Percentiles rank a stretch among this genome's conserved stretches.
Conservation (phyloP, 2,113 vertebrate species). For the Triplophysa rosa region DNA sequence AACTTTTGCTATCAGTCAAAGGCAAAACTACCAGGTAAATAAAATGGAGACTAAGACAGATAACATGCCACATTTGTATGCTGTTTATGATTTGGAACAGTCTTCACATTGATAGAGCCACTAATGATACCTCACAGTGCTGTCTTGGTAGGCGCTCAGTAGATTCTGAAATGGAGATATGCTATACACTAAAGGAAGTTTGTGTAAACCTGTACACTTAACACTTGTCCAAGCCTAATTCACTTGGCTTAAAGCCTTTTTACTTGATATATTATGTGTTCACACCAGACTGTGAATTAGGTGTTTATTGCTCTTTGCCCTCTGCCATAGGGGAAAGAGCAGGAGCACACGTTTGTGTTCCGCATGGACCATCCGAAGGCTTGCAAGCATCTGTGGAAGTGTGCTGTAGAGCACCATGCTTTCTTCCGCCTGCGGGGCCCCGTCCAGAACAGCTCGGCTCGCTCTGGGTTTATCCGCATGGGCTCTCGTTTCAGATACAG, state of each 20-base stretch:
- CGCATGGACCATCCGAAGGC: constrained; percentile 97
- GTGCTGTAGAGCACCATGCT: constrained; percentile 95
- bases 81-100: neutral
- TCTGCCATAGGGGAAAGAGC: constrained; percentile 87
- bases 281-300: neutral
- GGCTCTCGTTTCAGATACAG: constrained; percentile 97
- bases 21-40: neutral
- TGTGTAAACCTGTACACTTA: neutral
- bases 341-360: constrained; percentile 98
- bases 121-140: too few species aligned
- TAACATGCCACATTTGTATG: neutral
- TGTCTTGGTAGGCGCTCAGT: too few species aligned
- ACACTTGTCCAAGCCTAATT: neutral
- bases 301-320: neutral
- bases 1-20: neutral
- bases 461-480: constrained; percentile 90
- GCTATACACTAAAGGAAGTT: neutral
- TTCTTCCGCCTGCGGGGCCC: constrained; percentile 95
- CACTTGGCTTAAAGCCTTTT: neutral
- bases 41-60: neutral
- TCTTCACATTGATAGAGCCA: too few species aligned
- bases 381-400: constrained; percentile 98
- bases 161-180: too few species aligned
- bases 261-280: neutral
- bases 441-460: constrained; percentile 84